A percentile compares a stretch with the other conserved stretches of the same genome.
Conservation (phyloP, 2,113 vertebrate genomes). For the Atrichornis clamosus region DNA sequence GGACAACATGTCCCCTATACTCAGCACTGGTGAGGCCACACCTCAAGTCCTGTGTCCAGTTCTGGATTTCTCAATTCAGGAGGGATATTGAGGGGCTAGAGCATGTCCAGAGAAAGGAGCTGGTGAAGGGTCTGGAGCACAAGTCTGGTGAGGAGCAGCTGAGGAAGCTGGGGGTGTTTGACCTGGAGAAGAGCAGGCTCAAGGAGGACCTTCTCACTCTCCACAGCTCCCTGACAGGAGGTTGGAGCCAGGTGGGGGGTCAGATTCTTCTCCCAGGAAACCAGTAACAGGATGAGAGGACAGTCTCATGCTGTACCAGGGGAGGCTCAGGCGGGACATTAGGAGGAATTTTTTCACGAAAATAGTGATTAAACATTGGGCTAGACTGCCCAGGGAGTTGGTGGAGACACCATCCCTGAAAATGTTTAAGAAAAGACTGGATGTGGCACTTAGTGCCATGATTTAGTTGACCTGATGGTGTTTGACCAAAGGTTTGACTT, state of each 20-base stretch:
- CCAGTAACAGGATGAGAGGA: not conserved
- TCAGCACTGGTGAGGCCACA: not conserved
- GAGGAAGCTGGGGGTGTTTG: not conserved
- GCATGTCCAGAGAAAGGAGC: accelerated
- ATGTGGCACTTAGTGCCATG: not conserved
- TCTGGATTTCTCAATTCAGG: not conserved
- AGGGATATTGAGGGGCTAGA: not conserved
- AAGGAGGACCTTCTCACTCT: no score
- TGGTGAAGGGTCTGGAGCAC: not conserved
- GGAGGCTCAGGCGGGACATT: not conserved
- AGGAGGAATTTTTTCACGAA: not conserved
- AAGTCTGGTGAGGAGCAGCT: not conserved
- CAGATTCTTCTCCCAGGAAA: not conserved
- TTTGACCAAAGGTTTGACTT: not conserved
- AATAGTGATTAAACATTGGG: not conserved
- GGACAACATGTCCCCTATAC: not conserved
- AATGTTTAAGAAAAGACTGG: not conserved
- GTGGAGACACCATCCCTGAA: not conserved
- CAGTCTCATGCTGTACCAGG: not conserved
- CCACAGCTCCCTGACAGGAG: not conserved
- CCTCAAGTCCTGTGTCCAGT: not conserved
- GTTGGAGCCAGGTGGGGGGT: not conserved
- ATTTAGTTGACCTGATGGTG: not conserved
- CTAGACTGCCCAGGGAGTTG: accelerated
- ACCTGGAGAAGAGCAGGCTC: not conserved